These are phyloP conservation scores for Melikaiella ostensackeni DNA, from an alignment of 2,888 invertebrate species.

Conservation along the genomic window DNA sequence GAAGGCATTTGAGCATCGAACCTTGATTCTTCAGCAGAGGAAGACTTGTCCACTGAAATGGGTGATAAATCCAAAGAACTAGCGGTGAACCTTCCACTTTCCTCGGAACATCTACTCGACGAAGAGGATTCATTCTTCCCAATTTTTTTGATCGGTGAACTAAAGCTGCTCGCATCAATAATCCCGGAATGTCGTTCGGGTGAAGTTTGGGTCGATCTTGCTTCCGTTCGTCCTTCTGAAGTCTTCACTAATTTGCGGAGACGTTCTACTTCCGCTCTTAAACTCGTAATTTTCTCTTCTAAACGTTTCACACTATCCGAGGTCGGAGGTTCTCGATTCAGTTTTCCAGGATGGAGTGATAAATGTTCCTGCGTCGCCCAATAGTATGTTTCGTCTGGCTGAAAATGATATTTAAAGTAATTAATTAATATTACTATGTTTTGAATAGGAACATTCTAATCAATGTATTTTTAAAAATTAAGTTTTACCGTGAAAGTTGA, in stretches of 20 bases:
- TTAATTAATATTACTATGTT: too few species aligned
- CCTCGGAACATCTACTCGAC: slow-evolving; percentile 42
- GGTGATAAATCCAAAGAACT: slow-evolving; percentile 56
- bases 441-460: too few species aligned
- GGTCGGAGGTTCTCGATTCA: slow-evolving; percentile 88
- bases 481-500: slow-evolving; percentile 83
- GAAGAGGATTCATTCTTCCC: slow-evolving; percentile 31
- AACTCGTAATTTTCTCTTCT: slow-evolving; percentile 55
- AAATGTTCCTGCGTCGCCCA: slow-evolving; percentile 91
- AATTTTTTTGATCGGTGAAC: slow-evolving; percentile 48
- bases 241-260: slow-evolving; percentile 52
- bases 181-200: slow-evolving; percentile 18
- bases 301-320: slow-evolving; percentile 74
- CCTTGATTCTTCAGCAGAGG: slow-evolving; percentile 29
- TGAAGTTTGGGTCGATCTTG: slow-evolving; percentile 40
- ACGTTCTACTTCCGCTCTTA: slow-evolving; percentile 58
- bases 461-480: slow-evolving; percentile 35
- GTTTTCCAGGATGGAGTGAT: slow-evolving; percentile 52
- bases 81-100: slow-evolving; percentile 59
- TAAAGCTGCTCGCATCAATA: slow-evolving; percentile 38
- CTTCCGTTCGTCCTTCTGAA: slow-evolving; percentile 17
- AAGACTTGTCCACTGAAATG: slow-evolving; percentile 49
- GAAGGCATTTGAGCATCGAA: slow-evolving; percentile 46
- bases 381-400: slow-evolving; percentile 95
- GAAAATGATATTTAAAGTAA: slow-evolving; percentile 64